phyloP scores from a whole-genome alignment of 2,797 vertebrate genomes.

The Gymnoscopelus microlampas region DNA sequence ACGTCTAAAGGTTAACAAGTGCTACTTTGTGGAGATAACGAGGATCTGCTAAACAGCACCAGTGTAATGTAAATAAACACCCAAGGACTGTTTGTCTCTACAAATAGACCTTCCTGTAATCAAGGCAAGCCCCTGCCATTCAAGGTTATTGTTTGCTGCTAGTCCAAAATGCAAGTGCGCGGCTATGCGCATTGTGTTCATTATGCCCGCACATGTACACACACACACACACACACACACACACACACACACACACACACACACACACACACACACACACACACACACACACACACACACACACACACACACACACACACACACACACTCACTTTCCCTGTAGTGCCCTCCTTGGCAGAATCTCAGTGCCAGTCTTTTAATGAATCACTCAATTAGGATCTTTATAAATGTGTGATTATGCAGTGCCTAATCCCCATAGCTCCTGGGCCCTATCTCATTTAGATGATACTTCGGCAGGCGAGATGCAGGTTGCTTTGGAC shows the following conservation, averaged over 20 bases:
- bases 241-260: slow-evolving; percentile 1
- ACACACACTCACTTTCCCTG: slow-evolving; percentile 56
- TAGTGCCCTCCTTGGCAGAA: slow-evolving; percentile 77
- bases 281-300: slow-evolving; percentile 26
- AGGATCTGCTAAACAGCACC: slow-evolving; percentile 33
- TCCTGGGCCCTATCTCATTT: slow-evolving; percentile 80
- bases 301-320: slow-evolving; percentile 13
- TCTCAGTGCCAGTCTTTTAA: slow-evolving; percentile 81
- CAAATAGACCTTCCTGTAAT: slow-evolving; percentile 40
- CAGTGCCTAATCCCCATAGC: slow-evolving; percentile 79
- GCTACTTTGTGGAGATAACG: slow-evolving; percentile 26
- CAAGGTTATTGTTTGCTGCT: slow-evolving; percentile 69
- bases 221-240: slow-evolving; percentile 30
- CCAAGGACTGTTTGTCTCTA: slow-evolving; percentile 27
- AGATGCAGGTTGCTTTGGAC: neutral
- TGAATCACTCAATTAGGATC: slow-evolving; percentile 87
- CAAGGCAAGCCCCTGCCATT: slow-evolving; percentile 61
- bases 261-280: neutral
- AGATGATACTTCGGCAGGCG: slow-evolving; percentile 74
- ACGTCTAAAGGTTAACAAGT: slow-evolving; percentile 31
- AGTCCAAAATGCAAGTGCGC: slow-evolving; percentile 37
- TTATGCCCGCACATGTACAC: slow-evolving; percentile 18
- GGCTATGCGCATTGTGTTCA: neutral
- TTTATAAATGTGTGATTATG: slow-evolving; percentile 88
- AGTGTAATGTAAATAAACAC: slow-evolving; percentile 61